Evolutionary conservation across 2,888 invertebrate genomes (phyloP).

Genomic region (Opisthograptis luteolata): DNA sequence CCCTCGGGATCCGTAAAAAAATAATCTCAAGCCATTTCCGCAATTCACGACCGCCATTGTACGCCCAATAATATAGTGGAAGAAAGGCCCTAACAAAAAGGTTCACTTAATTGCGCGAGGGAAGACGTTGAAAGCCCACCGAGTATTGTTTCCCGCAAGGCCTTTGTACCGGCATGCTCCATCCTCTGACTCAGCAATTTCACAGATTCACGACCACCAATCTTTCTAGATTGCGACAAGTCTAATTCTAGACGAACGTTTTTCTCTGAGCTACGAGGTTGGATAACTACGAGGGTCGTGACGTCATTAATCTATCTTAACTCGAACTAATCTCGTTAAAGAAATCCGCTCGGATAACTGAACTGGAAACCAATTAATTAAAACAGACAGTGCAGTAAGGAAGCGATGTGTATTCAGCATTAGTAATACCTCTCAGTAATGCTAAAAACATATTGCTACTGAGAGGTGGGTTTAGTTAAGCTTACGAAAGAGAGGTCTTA

Average conservation of each 20-base stretch:
- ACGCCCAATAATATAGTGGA: slow-evolving; percentile 76
- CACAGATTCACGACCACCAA: slow-evolving; percentile 58
- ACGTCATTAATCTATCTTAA: slow-evolving; percentile 53
- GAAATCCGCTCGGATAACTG: slow-evolving; percentile 12
- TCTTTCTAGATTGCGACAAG: slow-evolving; percentile 60
- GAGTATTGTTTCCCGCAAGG: slow-evolving; percentile 74
- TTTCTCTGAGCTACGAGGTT: slow-evolving; percentile 26
- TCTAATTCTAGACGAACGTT: slow-evolving; percentile 48
- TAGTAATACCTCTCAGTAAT: slow-evolving; percentile 4
- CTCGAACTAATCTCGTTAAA: slow-evolving; percentile 33
- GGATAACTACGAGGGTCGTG: slow-evolving; percentile 20
- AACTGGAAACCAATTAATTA: slow-evolving; percentile 28
- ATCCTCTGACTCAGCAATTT: slow-evolving; percentile 79
- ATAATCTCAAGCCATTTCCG: slow-evolving; percentile 73
- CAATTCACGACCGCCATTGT: slow-evolving; percentile 81
- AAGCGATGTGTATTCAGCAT: slow-evolving; percentile 1
- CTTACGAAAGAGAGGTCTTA: slow-evolving; percentile 39
- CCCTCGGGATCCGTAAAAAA: slow-evolving; percentile 63
- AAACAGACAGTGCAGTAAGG: slow-evolving; percentile 6
- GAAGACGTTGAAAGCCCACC: slow-evolving; percentile 71
- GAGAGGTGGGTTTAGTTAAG: slow-evolving; percentile 8
- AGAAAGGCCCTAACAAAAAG: slow-evolving; percentile 75
- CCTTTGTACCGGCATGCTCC: slow-evolving; percentile 66
- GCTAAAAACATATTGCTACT: not conserved
- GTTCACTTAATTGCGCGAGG: slow-evolving; percentile 79